phyloP scores from a whole-genome alignment of 2,113 vertebrate genomes.

The Phyllostomus discolor region DNA sequence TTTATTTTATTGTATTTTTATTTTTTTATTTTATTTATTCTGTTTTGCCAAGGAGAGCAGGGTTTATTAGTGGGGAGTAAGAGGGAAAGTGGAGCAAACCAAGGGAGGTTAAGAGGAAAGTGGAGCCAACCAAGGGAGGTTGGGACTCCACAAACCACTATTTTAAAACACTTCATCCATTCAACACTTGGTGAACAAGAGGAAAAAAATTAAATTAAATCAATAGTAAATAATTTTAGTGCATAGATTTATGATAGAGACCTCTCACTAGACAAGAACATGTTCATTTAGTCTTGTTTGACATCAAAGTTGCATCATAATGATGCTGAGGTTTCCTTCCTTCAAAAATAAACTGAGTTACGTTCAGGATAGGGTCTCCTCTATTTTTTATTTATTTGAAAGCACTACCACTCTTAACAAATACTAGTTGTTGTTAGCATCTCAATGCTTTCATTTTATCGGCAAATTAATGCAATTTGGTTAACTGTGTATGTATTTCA shows the following conservation, averaged over 20 bases:
- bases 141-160: neutral
- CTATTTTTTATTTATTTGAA: neutral
- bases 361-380: neutral
- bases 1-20: neutral
- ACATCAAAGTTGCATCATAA: neutral
- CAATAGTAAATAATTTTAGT: neutral
- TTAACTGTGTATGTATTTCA: neutral
- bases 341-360: neutral
- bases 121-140: too few relatives aligned
- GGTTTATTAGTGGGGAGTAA: too few relatives aligned
- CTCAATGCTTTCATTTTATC: neutral
- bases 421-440: neutral
- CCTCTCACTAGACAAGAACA: neutral
- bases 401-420: neutral
- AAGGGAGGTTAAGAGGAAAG: too few relatives aligned
- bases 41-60: too few relatives aligned
- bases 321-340: neutral
- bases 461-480: neutral
- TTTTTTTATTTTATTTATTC: too few relatives aligned
- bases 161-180: neutral
- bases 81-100: too few relatives aligned
- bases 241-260: neutral
- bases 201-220: constrained; percentile 20
- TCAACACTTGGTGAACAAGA: neutral
- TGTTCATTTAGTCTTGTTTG: neutral